Conservation (phyloP, 37 sponge, comb jelly and placozoan species). For the Oopsacas minuta region DNA sequence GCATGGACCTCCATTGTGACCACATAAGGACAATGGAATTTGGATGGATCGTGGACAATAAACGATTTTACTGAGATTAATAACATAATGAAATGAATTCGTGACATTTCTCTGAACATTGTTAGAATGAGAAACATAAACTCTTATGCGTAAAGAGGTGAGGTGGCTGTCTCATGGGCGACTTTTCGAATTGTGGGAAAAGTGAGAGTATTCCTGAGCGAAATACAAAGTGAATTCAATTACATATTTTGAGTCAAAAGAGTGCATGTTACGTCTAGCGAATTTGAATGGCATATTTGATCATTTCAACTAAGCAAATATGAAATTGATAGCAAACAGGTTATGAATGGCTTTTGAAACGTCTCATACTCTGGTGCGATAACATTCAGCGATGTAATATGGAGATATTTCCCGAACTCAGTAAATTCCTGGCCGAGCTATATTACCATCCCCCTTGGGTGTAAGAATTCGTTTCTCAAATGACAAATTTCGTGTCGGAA, state of each 20-base stretch:
- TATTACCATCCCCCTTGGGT: not conserved
- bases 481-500: constrained; percentile 6
- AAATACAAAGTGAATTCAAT: not conserved
- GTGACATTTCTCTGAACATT: constrained; percentile 1
- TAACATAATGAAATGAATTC: not conserved
- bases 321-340: constrained; percentile 15
- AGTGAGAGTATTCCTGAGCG: not conserved
- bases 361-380: constrained; percentile 3
- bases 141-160: not conserved
- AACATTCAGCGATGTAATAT: not conserved
- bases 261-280: constrained; percentile 1
- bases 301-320: constrained; percentile 8
- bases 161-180: constrained; percentile 12
- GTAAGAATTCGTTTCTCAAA: not conserved
- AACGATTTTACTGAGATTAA: too few species aligned
- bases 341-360: constrained; percentile 9
- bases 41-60: too few species aligned
- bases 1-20: too few species aligned
- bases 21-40: too few species aligned
- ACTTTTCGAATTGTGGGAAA: not conserved
- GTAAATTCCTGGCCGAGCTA: not conserved
- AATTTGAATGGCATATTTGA: not conserved
- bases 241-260: not conserved
- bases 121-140: constrained; percentile 8
- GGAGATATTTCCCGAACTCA: constrained; percentile 4